Conservation (phyloP, 2,113 vertebrate species). For the Tyto alba region DNA sequence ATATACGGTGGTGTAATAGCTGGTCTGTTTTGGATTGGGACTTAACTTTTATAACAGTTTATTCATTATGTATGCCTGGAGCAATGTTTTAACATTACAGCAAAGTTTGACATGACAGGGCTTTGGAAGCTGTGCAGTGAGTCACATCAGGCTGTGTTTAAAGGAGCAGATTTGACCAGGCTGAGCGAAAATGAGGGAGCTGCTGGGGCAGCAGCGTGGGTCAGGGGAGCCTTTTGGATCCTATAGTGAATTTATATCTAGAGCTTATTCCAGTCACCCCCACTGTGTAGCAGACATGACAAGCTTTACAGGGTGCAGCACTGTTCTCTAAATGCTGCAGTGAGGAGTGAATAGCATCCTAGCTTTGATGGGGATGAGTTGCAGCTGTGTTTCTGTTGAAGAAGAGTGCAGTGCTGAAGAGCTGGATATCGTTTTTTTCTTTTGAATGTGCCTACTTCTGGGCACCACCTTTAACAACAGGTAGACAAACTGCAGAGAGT, state of each 20-base stretch:
- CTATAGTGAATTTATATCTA: background rate
- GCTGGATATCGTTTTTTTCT: background rate
- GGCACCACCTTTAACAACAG: background rate
- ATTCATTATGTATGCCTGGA: background rate
- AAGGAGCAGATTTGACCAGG: background rate
- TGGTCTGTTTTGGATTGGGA: background rate
- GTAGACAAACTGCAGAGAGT: background rate
- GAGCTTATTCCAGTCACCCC: background rate
- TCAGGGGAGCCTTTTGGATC: background rate
- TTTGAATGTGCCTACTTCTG: background rate
- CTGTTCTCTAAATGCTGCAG: background rate
- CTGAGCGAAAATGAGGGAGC: background rate
- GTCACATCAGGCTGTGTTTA: background rate
- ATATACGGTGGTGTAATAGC: background rate
- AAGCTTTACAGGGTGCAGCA: accelerated
- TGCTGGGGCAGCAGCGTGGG: background rate
- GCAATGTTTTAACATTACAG: background rate
- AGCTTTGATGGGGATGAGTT: background rate
- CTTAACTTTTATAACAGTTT: background rate
- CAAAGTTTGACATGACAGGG: background rate
- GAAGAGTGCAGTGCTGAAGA: background rate
- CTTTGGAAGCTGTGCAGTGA: background rate
- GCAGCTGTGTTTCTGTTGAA: background rate
- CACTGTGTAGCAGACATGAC: accelerated
- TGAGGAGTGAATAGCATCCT: background rate